These are phyloP conservation scores for Parnassius mnemosyne DNA, from an alignment of 2,888 invertebrate species.

Conservation along the genomic window DNA sequence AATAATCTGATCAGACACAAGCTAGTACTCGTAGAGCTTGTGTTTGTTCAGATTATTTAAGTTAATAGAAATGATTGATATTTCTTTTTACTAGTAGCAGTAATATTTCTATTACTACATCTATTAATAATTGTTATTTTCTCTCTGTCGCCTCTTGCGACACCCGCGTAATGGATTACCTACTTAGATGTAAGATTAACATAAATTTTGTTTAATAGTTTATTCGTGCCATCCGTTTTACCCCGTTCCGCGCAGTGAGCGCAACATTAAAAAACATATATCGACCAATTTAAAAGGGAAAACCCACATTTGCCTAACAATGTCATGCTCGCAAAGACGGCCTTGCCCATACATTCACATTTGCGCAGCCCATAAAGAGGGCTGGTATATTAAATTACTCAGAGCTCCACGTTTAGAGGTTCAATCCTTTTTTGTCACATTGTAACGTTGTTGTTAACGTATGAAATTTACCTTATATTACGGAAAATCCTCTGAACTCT, in stretches of 20 bases:
- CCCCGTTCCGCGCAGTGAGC: background rate
- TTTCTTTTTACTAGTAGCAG: too few relatives aligned
- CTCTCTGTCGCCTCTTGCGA: too few relatives aligned
- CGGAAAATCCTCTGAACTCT: background rate
- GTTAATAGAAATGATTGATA: too few relatives aligned
- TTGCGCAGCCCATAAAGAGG: constrained; percentile 19
- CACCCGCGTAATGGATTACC: too few relatives aligned
- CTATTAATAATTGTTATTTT: too few relatives aligned
- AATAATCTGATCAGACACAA: too few relatives aligned
- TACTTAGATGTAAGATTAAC: too few relatives aligned
- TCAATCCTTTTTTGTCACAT: constrained; percentile 14
- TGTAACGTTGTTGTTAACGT: constrained; percentile 9
- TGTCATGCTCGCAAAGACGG: background rate
- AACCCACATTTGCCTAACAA: constrained; percentile 12
- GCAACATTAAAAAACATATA: background rate
- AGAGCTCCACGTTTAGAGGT: constrained; percentile 4
- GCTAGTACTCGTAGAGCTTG: too few relatives aligned
- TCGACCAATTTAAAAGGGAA: constrained; percentile 8
- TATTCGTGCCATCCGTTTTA: background rate
- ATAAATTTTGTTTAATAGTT: background rate
- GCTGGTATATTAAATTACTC: constrained; percentile 21
- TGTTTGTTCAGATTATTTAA: too few relatives aligned
- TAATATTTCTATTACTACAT: too few relatives aligned
- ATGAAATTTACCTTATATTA: constrained; percentile 10
- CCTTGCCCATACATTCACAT: constrained; percentile 10